A percentile compares a stretch with the other conserved stretches of the same genome.
These are phyloP conservation scores for Nilaparvata lugens DNA, from an alignment of 1,140 invertebrate genomes.

Conservation along the genomic window DNA sequence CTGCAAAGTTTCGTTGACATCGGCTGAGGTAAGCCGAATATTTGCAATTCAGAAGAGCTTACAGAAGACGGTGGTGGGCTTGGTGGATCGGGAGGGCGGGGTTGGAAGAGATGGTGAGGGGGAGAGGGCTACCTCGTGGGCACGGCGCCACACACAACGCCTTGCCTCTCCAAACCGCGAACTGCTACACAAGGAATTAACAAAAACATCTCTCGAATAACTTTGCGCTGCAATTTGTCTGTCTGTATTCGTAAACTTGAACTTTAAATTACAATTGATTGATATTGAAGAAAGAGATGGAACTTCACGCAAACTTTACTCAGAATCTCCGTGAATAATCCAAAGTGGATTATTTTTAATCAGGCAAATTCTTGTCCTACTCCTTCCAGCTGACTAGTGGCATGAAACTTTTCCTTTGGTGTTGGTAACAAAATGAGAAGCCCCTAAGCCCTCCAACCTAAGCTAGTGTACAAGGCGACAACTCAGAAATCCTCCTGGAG, in stretches of 20 bases:
- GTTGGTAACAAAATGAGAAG: too few species aligned
- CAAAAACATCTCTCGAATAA: not conserved
- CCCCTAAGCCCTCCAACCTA: too few species aligned
- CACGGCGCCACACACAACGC: not conserved
- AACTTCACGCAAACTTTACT: too few species aligned
- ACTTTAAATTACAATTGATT: not conserved
- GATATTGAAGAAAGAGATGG: not conserved
- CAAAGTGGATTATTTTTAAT: too few species aligned
- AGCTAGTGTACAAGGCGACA: too few species aligned
- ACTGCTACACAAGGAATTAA: not conserved
- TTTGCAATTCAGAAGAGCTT: slow-evolving; percentile 6
- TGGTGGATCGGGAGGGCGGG: too few species aligned
- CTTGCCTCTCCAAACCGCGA: not conserved
- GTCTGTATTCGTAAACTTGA: not conserved
- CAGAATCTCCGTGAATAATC: too few species aligned
- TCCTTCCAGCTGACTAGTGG: too few species aligned
- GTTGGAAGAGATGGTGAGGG: too few species aligned
- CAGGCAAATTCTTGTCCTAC: too few species aligned
- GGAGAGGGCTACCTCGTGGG: not conserved
- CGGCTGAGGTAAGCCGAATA: not conserved
- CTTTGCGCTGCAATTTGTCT: not conserved
- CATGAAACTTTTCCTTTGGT: too few species aligned
- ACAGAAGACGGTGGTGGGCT: not conserved
- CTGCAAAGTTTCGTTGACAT: not conserved
- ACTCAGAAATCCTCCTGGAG: too few species aligned